phyloP scores from a whole-genome alignment of 2,113 vertebrate species.

The Gnathonemus longibarbis region DNA sequence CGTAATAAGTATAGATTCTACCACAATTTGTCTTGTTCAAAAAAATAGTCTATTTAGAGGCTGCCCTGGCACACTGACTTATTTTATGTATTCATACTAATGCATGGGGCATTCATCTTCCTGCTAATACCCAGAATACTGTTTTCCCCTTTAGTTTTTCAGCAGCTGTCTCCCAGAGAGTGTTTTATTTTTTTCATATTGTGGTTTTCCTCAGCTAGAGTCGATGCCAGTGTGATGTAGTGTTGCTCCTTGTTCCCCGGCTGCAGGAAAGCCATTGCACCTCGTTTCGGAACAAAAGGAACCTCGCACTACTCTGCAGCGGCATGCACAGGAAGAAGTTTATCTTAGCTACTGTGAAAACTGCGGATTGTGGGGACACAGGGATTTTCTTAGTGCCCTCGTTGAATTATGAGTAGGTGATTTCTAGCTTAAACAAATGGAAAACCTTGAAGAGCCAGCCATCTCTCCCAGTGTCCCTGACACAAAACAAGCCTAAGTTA shows the following conservation, averaged over 20 bases:
- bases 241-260: background rate
- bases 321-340: background rate
- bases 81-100: conserved; percentile 1
- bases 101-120: background rate
- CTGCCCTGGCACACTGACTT: background rate
- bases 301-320: background rate
- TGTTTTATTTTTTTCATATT: background rate
- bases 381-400: background rate
- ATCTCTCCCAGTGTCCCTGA: background rate
- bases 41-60: background rate
- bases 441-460: background rate
- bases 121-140: background rate
- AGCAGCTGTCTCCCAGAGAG: background rate
- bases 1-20: background rate
- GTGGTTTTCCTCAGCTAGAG: background rate
- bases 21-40: background rate
- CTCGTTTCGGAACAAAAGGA: background rate
- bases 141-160: background rate
- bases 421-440: background rate
- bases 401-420: background rate
- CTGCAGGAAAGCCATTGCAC: background rate
- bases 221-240: background rate
- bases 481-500: background rate
- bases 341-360: background rate
- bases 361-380: background rate